Evolutionary conservation across 2,888 invertebrate genomes (phyloP).

Genomic region (Drosophila testacea): DNA sequence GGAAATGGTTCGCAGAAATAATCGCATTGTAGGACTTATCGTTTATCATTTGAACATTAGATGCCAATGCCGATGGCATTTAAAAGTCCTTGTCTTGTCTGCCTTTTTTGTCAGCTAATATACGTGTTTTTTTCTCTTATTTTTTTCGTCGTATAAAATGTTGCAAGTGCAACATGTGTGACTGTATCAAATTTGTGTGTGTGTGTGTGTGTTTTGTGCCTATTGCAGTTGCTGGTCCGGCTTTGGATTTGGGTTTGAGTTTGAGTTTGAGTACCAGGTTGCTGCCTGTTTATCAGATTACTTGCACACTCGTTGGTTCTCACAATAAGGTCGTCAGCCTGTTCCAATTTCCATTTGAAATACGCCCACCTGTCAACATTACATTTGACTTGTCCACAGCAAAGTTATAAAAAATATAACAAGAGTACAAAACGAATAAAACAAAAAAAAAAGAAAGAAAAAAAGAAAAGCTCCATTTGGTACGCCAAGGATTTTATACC

Average conservation of each 20-base stretch:
- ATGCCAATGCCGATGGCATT: conserved; percentile 23
- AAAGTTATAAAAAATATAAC: conserved; percentile 17
- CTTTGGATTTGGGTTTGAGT: not conserved
- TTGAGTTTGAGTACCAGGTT: not conserved
- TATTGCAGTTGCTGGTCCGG: not conserved
- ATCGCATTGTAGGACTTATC: conserved; percentile 63
- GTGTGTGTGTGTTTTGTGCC: not conserved
- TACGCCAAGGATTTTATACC: too few relatives aligned
- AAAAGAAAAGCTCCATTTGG: too few relatives aligned
- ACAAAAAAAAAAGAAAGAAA: too few relatives aligned
- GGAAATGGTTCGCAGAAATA: conserved; percentile 56
- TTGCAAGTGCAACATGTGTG: conserved; percentile 55
- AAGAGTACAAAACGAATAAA: too few relatives aligned
- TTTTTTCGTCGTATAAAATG: conserved; percentile 44
- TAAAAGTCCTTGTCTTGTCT: not conserved
- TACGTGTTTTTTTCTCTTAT: conserved; percentile 52
- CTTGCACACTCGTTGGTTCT: conserved; percentile 62
- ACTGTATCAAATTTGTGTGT: not conserved
- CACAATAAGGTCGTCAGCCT: conserved; percentile 66
- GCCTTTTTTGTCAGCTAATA: conserved; percentile 33
- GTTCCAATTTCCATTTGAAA: conserved; percentile 39
- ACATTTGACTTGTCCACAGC: conserved; percentile 57
- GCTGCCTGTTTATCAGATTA: conserved; percentile 59
- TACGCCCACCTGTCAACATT: conserved; percentile 73
- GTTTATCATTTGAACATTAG: conserved; percentile 52